These are phyloP conservation scores for Akabosia matsudoensis DNA, from an alignment of 1,140 invertebrate genomes.

Conservation along the genomic window DNA sequence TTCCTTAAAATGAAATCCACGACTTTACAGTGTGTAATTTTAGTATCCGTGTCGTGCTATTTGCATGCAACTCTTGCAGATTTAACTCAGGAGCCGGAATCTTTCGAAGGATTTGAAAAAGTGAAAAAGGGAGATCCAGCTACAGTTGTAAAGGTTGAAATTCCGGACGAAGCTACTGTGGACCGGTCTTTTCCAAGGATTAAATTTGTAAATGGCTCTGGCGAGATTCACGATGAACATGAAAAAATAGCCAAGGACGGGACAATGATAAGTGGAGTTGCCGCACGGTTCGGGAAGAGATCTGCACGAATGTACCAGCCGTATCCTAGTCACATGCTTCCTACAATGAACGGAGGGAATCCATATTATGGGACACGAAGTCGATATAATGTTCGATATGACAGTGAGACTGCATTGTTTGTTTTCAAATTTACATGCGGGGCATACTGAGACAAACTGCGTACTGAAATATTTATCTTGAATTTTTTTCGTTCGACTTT, in stretches of 20 bases:
- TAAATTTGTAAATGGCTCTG: not conserved
- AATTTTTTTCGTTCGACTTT: too few species aligned
- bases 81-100: too few species aligned
- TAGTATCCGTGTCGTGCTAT: too few species aligned
- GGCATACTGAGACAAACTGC: too few species aligned
- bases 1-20: too few species aligned
- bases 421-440: too few species aligned
- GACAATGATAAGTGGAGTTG: not conserved
- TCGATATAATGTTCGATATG: constrained; percentile 17
- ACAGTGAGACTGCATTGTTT: too few species aligned
- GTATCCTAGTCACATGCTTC: not conserved
- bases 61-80: too few species aligned
- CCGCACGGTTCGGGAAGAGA: not conserved
- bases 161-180: not conserved
- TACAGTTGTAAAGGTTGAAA: not conserved
- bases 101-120: too few species aligned
- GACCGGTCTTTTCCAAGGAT: not conserved
- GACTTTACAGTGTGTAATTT: too few species aligned
- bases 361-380: not conserved
- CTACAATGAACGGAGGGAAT: not conserved
- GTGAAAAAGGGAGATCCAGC: not conserved
- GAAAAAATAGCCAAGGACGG: not conserved
- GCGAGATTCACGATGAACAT: not conserved
- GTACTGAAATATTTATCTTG: too few species aligned
- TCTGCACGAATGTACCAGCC: not conserved